A percentile compares a stretch with the other conserved stretches of the same genome.
phyloP scores from a whole-genome alignment of 64 coral and sea anemone genomes.

The Montipora sp. region DNA sequence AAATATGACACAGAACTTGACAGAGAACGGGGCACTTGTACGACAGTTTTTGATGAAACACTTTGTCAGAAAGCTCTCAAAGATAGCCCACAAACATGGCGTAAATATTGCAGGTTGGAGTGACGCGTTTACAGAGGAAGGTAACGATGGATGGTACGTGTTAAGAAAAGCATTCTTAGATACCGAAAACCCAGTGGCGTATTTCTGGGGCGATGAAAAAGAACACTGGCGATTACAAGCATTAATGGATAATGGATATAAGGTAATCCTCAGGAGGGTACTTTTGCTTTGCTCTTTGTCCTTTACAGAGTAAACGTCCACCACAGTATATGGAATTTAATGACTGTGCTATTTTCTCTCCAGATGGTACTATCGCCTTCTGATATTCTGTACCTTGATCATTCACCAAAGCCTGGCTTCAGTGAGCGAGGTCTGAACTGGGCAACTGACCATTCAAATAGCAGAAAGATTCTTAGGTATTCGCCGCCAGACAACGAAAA shows the following conservation, averaged over 20 bases:
- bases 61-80: conserved; percentile 23
- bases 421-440: neutral
- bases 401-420: neutral
- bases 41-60: conserved; percentile 18
- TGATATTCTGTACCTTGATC: neutral
- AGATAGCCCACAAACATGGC: neutral
- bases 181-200: neutral
- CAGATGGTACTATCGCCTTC: neutral
- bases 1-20: neutral
- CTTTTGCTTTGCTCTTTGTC: too few relatives aligned
- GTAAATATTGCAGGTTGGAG: conserved; percentile 42
- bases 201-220: neutral
- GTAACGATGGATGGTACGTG: neutral
- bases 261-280: neutral
- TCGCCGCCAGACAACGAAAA: neutral
- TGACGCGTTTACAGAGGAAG: conserved; percentile 20
- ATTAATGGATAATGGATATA: neutral
- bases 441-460: neutral
- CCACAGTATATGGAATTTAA: too few relatives aligned
- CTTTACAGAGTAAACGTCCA: too few relatives aligned
- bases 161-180: neutral
- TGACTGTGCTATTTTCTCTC: neutral
- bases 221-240: neutral
- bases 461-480: neutral
- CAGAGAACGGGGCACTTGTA: neutral